Base-by-base conservation (phyloP, 1,140 invertebrate genomes). In the Heliconius eleuchia region DNA sequence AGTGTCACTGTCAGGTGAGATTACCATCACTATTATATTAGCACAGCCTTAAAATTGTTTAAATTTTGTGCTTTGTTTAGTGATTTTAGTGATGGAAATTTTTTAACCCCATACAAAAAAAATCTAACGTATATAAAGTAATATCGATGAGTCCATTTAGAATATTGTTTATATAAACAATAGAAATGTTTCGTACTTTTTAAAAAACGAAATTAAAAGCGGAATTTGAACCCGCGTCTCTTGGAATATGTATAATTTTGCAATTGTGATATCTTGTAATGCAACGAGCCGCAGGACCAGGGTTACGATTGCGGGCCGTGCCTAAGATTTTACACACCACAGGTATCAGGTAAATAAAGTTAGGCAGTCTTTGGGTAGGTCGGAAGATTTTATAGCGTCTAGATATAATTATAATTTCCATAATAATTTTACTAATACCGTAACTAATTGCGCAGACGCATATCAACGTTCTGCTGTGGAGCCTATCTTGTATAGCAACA, bases 351-450 rank as follows among this genome's bases (percentile, higher is more conserved):
- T 93, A 89, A 88, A 88, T 91, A 89, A 93, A 88, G 82, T 91
- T 90, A 93, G 92, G 94, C 94, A 95, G 94, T 95, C 94, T 95
- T 95, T 95, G 93, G 94, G 91, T 93, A 95, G 93, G 93, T 95
- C 92, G 94, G 94, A 92, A 94, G 93, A 92, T 94, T 93, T 89
- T 86, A 85, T 91, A 92, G 92, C 91, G 84, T 88, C 91, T 94
- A 93, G 78, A 85, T 85, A 90, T 85, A 82, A 83, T 80, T 81
- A 77, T 82, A 80, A 80, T 80, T 84, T 85, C 78, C 74, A 84
- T 80, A 85, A 88, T 86, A 90, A 88, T 88, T 89, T 79, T 88
- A 87, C 89, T 88, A 92, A 87, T 82, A 84, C 87, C 86, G 87
- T 85, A 84, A 82, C 83, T 88, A 89, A 87, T 66, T 66, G 60